phyloP scores from a whole-genome alignment of 37 sponge, comb jelly and placozoan genomes.

The Cladorhizidae sp. region DNA sequence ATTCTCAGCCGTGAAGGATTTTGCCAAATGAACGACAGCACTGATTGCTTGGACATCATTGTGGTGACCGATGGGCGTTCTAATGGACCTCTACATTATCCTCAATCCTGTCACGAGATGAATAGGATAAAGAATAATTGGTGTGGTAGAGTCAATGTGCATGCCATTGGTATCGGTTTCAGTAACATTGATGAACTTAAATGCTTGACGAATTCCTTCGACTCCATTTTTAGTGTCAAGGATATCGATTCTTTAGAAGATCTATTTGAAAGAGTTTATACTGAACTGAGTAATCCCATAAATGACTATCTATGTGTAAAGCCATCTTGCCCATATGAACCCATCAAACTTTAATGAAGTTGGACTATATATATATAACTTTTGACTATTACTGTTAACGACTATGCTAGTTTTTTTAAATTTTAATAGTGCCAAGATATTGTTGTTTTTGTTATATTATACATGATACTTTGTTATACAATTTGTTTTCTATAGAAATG shows the following conservation, averaged over 20 bases:
- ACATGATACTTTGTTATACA: no score
- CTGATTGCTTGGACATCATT: constrained; percentile 13
- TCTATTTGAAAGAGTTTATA: neutral
- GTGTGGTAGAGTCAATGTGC: neutral
- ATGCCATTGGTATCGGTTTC: constrained; percentile 20
- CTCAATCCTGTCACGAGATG: neutral
- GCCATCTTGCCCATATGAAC: no score
- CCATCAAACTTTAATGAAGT: no score
- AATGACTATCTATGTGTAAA: no score
- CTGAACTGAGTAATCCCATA: neutral
- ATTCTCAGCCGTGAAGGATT: neutral
- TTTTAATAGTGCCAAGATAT: no score
- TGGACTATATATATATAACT: no score
- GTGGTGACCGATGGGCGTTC: constrained; percentile 8
- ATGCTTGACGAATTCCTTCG: neutral
- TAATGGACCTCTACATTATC: neutral
- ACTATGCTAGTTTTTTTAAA: no score
- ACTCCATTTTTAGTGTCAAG: neutral
- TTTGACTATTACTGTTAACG: no score
- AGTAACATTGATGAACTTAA: neutral
- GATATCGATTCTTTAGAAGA: neutral
- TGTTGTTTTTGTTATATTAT: no score
- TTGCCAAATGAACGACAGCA: neutral
- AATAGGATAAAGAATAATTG: neutral
- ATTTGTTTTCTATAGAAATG: no score